Evolutionary conservation across 2,888 invertebrate species (phyloP).

Genomic region (Sinelater perroti): DNA sequence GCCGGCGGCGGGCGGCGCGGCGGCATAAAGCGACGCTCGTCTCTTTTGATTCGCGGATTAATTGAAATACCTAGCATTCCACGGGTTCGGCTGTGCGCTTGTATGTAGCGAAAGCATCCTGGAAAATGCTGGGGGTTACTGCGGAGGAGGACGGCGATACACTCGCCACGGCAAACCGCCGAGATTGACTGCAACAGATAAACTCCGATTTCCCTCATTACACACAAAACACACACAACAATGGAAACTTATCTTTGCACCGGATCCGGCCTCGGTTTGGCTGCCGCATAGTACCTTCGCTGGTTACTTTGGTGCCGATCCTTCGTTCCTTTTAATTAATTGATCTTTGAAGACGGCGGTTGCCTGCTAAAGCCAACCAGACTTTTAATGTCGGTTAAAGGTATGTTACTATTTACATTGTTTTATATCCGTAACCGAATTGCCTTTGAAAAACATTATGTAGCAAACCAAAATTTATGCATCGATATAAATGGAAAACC

Average conservation of each 20-base stretch:
- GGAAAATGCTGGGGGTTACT: conserved; percentile 49
- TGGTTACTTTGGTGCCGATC: too few relatives aligned
- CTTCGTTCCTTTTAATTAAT: conserved; percentile 12
- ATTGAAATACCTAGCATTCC: conserved; percentile 63
- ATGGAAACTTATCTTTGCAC: conserved; percentile 28
- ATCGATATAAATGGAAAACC: too few relatives aligned
- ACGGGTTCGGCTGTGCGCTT: conserved; percentile 53
- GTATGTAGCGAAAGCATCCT: conserved; percentile 50
- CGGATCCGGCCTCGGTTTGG: too few relatives aligned
- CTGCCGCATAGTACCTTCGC: too few relatives aligned
- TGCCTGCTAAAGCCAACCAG: too few relatives aligned
- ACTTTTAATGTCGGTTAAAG: too few relatives aligned
- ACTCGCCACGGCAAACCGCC: conserved; percentile 24
- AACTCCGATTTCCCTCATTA: conserved; percentile 37
- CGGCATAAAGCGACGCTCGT: conserved; percentile 57
- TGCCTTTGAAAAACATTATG: too few relatives aligned
- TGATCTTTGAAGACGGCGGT: not conserved
- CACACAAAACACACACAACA: conserved; percentile 14
- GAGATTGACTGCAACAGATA: conserved; percentile 41
- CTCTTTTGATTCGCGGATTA: conserved; percentile 63
- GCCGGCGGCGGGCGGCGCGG: conserved; percentile 44
- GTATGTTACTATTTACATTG: too few relatives aligned
- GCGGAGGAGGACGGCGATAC: conserved; percentile 45
- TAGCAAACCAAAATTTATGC: too few relatives aligned
- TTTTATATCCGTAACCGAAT: too few relatives aligned